These are phyloP conservation scores for Bergia puertoricense DNA, from an alignment of 92 coral and sea anemone genomes.

Conservation along the genomic window DNA sequence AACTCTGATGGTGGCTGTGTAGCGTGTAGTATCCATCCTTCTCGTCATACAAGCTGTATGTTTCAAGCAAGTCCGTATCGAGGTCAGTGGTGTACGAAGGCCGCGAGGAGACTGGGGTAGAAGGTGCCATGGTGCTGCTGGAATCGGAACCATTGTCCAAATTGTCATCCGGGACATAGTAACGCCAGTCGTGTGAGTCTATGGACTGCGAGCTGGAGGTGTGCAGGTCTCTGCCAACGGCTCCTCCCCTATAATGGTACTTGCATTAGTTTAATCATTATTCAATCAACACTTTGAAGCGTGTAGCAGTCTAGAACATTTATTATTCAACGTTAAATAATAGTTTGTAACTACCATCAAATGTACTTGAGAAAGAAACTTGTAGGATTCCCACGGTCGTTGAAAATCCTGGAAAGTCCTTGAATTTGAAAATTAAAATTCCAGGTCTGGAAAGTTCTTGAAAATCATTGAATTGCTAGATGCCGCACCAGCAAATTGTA, in stretches of 20 bases:
- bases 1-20: conserved; percentile 58
- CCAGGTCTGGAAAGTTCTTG: too few relatives aligned
- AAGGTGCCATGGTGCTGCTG: conserved; percentile 35
- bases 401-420: too few relatives aligned
- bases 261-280: not conserved
- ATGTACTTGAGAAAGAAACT: too few relatives aligned
- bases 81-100: conserved; percentile 19
- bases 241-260: conserved; percentile 28
- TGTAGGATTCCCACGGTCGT: too few relatives aligned
- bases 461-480: too few relatives aligned
- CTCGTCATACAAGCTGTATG: conserved; percentile 48
- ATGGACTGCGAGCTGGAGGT: conserved; percentile 20
- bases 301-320: conserved; percentile 32
- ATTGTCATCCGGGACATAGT: conserved; percentile 22
- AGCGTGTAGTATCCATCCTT: conserved; percentile 52
- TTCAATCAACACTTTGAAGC: not conserved
- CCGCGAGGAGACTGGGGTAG: conserved; percentile 38
- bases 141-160: conserved; percentile 21
- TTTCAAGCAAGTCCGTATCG: conserved; percentile 67
- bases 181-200: conserved; percentile 21
- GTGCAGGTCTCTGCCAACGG: conserved; percentile 6
- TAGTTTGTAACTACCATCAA: not conserved
- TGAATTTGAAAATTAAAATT: too few relatives aligned
- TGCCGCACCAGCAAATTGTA: too few relatives aligned
- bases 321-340: not conserved